These are phyloP conservation scores for Callithrix jacchus DNA, from an alignment of 2,113 vertebrate genomes.

Conservation along the genomic window DNA sequence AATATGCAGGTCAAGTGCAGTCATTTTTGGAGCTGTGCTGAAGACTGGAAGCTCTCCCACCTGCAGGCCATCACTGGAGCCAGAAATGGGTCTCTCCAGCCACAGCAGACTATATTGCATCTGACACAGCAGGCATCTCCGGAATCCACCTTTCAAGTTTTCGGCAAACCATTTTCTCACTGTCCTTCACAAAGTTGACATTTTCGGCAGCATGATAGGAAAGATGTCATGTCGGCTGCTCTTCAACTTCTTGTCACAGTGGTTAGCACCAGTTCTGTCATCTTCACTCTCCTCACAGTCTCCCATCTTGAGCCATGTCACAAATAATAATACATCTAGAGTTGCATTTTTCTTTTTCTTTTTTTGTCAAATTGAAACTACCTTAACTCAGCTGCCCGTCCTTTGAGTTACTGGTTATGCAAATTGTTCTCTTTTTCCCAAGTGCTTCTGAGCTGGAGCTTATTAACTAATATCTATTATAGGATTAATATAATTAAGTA, in stretches of 20 bases:
- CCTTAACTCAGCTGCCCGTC: constrained; percentile 79
- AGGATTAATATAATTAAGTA: not conserved
- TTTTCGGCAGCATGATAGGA: constrained; percentile 88
- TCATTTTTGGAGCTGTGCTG: constrained; percentile 81
- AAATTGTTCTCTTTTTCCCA: constrained; percentile 79
- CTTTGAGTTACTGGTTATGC: constrained; percentile 76
- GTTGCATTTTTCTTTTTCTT: not conserved
- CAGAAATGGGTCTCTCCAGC: constrained; percentile 83
- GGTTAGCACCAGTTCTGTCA: constrained; percentile 93
- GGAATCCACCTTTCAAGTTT: constrained; percentile 89
- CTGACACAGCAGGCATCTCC: constrained; percentile 87
- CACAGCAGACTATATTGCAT: constrained; percentile 87
- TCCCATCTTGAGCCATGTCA: constrained; percentile 91
- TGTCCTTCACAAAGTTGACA: constrained; percentile 91
- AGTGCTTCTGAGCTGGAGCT: constrained; percentile 77
- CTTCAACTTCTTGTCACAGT: constrained; percentile 92
- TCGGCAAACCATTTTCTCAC: constrained; percentile 90
- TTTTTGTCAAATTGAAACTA: constrained; percentile 81
- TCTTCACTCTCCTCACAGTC: constrained; percentile 90
- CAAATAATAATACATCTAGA: constrained; percentile 90
- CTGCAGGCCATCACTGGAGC: constrained; percentile 80
- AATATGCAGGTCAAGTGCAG: constrained; percentile 83
- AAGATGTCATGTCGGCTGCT: constrained; percentile 91
- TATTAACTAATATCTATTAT: constrained; percentile 77
- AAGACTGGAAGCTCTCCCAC: constrained; percentile 83